phyloP scores from a whole-genome alignment of 1,140 invertebrate species.

The Hycleus phaleratus region DNA sequence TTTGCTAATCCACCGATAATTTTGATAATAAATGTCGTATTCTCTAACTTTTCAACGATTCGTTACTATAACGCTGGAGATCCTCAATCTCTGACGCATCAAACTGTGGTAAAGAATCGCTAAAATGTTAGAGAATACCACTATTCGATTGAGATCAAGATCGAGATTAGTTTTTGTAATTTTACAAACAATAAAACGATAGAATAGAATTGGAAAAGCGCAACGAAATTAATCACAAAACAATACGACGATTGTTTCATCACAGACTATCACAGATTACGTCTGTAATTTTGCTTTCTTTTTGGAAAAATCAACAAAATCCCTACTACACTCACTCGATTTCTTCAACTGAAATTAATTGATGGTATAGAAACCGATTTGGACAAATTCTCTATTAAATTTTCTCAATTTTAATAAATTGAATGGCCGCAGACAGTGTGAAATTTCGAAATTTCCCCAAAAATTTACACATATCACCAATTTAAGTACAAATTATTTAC shows the following conservation, averaged over 20 bases:
- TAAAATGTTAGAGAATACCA: no score
- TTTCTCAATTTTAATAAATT: not conserved
- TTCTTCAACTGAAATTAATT: slow-evolving; percentile 5
- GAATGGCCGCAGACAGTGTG: no score
- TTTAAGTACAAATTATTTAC: no score
- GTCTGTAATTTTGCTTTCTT: slow-evolving; percentile 36
- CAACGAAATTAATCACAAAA: slow-evolving; percentile 5
- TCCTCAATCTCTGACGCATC: no score
- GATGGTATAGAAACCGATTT: slow-evolving; percentile 22
- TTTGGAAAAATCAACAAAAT: slow-evolving; percentile 5
- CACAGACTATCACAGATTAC: slow-evolving; percentile 40
- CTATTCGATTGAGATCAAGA: slow-evolving; percentile 5
- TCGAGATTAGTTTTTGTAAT: not conserved
- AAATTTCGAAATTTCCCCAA: no score
- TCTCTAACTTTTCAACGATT: no score
- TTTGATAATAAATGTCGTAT: no score
- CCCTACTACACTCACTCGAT: slow-evolving; percentile 15
- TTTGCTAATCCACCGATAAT: no score
- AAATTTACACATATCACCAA: no score
- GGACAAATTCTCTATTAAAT: not conserved
- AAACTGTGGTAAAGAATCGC: no score
- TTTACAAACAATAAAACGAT: not conserved
- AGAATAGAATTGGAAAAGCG: not conserved
- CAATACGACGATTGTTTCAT: slow-evolving; percentile 28
- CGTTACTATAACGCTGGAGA: no score